Conservation (phyloP, 2,888 invertebrate genomes). For the Hemaris fuciformis region DNA sequence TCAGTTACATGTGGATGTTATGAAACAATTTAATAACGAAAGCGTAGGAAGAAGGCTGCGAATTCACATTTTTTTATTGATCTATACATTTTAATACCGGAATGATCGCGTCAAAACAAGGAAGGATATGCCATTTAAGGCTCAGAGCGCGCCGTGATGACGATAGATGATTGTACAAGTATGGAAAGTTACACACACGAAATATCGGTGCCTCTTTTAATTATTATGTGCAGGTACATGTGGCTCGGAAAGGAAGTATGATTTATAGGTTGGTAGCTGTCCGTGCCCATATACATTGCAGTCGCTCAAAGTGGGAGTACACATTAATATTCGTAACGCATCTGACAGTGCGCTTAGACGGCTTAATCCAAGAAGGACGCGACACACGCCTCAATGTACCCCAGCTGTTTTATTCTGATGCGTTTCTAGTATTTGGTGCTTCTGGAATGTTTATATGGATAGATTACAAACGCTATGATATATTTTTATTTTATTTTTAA, state of each 20-base stretch:
- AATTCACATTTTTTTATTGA: no score
- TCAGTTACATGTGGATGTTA: not conserved
- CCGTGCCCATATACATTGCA: slow-evolving; percentile 14
- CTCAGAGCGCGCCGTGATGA: slow-evolving; percentile 8
- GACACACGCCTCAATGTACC: not conserved
- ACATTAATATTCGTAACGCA: slow-evolving; percentile 58
- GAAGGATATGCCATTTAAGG: slow-evolving; percentile 14
- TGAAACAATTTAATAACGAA: not conserved
- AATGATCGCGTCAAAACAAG: slow-evolving; percentile 7
- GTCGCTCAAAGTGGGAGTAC: slow-evolving; percentile 20
- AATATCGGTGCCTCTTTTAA: slow-evolving; percentile 10
- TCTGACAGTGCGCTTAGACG: slow-evolving; percentile 26
- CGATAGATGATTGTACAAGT: slow-evolving; percentile 23
- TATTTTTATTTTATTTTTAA: no score
- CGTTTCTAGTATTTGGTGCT: not conserved
- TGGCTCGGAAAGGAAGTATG: slow-evolving; percentile 59
- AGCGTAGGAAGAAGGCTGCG: no score
- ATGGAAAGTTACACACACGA: slow-evolving; percentile 19
- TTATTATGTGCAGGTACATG: slow-evolving; percentile 41
- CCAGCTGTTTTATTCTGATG: not conserved
- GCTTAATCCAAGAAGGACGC: slow-evolving; percentile 19
- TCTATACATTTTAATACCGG: not conserved
- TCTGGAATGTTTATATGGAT: not conserved
- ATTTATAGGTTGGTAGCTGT: slow-evolving; percentile 45
- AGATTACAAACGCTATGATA: not conserved